Evolutionary conservation across 2,113 vertebrate genomes (phyloP), one percentile per base, ranked within the genome.

Genomic region (Formicarius rufipectus): DNA sequence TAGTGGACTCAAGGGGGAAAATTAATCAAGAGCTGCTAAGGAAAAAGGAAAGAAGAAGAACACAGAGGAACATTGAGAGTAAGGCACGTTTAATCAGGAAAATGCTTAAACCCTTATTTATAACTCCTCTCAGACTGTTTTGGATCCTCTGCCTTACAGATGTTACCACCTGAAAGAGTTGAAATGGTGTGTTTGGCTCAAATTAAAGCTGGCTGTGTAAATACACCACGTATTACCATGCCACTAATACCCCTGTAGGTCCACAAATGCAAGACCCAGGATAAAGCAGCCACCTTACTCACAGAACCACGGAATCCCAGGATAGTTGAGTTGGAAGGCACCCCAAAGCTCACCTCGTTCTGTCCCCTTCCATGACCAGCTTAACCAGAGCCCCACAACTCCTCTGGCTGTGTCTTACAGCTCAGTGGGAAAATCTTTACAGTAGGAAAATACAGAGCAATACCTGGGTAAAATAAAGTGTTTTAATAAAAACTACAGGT

Each of bases 1-100:
- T 11, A 50, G 77, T 35, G 44, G 52, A 71, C 88, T 93, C 93
- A 6, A 77, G 79, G 42, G 79, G 27, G 25, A 82, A 76, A 91
- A 94, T 40, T 90, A 91, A 95, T 91, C 67, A 90, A 92, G 45
- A 45, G 68, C 22, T 35, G 53, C 40, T 58, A 84, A 71, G 19
- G 60, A 77, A 84, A 93, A 91, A 42, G 28, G 18, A 67, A 74
- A 42, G 42, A 66, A 69, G 15, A 30, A 84, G 93, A 88, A n/a
- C 60, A 82, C 42, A 85, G 71, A 92, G 52, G 37, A 88, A 47
- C 42, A 67, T 0, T 69, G 31, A n/a, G 76, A 85, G 53, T 7
- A 77, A 77, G 27, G 47, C 24, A 75, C 4, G 11, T 63, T 84
- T 66, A 40, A 83, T 62, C 59, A 47, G 39, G 30, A 82, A 93